Evolutionary conservation across 2,113 vertebrate species (phyloP).

Genomic region (Stigmatopora nigra): DNA sequence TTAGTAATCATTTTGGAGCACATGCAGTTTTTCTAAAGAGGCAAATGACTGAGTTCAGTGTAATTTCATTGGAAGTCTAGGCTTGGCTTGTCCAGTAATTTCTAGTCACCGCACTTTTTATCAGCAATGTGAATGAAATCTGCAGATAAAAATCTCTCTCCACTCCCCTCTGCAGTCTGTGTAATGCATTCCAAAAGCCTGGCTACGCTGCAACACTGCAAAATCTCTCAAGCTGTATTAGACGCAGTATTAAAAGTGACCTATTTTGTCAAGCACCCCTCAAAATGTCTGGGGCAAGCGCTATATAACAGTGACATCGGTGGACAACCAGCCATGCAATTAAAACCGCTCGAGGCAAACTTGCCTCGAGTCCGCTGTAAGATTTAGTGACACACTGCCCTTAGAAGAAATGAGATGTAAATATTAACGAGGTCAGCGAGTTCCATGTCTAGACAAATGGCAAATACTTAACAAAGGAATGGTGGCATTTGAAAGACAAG

Average conservation of each 20-base stretch:
- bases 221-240: slow-evolving; percentile 46
- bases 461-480: slow-evolving; percentile 8
- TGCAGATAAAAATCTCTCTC: slow-evolving; percentile 16
- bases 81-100: background rate
- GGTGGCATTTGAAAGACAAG: slow-evolving; percentile 10
- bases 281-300: slow-evolving; percentile 17
- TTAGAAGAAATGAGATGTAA: slow-evolving; percentile 33
- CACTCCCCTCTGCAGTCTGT: slow-evolving; percentile 14
- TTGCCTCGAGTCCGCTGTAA: background rate
- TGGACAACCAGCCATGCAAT: slow-evolving; percentile 21
- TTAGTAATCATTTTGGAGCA: slow-evolving; percentile 17
- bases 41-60: background rate
- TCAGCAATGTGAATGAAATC: slow-evolving; percentile 11
- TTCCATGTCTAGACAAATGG: slow-evolving; percentile 33
- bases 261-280: slow-evolving; percentile 46
- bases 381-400: slow-evolving; percentile 14
- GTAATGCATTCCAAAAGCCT: slow-evolving; percentile 36
- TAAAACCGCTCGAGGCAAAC: slow-evolving; percentile 24
- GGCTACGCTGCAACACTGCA: slow-evolving; percentile 26
- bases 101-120: background rate
- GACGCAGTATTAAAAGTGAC: slow-evolving; percentile 56
- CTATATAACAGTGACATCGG: slow-evolving; percentile 8
- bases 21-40: background rate
- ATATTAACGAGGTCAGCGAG: slow-evolving; percentile 13
- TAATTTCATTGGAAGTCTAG: background rate